phyloP scores from a whole-genome alignment of 2,888 invertebrate genomes.

The Endotricha flammealis region DNA sequence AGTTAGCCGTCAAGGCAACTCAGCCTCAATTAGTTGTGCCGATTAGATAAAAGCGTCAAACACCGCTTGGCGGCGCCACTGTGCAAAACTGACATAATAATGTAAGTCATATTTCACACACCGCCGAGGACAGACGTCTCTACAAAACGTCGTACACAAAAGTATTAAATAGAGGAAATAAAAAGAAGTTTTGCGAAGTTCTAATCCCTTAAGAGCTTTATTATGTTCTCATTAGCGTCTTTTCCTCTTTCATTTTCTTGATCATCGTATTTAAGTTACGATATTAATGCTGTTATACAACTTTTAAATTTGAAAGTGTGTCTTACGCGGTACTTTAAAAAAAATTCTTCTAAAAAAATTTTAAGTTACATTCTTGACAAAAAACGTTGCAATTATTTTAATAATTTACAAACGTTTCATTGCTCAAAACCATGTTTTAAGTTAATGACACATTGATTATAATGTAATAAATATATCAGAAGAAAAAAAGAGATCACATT shows the following conservation, averaged over 20 bases:
- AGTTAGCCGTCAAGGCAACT: constrained; percentile 46
- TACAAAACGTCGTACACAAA: background rate
- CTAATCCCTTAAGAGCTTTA: constrained; percentile 2
- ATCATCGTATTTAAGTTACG: background rate
- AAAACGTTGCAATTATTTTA: no score
- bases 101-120: constrained; percentile 38
- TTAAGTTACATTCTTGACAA: no score
- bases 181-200: background rate
- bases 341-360: no score
- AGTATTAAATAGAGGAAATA: background rate
- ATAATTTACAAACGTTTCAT: no score
- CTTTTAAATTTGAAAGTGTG: background rate
- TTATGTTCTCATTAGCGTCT: constrained; percentile 4
- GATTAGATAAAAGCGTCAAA: constrained; percentile 13
- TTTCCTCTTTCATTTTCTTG: constrained; percentile 1
- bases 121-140: constrained; percentile 16
- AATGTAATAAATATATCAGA: no score
- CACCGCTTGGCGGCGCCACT: constrained; percentile 28
- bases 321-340: background rate
- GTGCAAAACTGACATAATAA: constrained; percentile 51
- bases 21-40: constrained; percentile 50
- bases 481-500: no score
- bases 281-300: constrained; percentile 1
- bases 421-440: no score
- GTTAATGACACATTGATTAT: no score